A percentile compares a stretch with the other conserved stretches of the same genome.
Conservation (phyloP, 2,797 vertebrate genomes). For the Pteropus rufus region DNA sequence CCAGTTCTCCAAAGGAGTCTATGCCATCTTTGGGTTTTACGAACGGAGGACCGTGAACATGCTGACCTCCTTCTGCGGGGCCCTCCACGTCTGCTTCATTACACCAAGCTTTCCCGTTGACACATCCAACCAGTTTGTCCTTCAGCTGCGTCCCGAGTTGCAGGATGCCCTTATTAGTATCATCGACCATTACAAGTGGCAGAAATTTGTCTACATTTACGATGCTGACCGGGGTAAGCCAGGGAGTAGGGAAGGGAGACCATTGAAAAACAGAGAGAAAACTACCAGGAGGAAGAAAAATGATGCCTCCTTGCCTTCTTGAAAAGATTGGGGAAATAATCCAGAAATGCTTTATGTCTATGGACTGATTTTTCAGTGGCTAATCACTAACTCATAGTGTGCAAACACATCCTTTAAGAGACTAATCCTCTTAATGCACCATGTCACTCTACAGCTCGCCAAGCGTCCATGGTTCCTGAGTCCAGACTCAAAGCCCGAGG, state of each 20-base stretch:
- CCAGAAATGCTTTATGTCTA: background rate
- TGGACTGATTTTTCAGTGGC: background rate
- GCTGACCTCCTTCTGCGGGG: slow-evolving; percentile 98
- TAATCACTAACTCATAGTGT: background rate
- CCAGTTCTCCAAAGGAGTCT: slow-evolving; percentile 99
- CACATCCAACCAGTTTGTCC: slow-evolving; percentile 98
- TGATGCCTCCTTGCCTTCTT: background rate
- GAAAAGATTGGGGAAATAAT: background rate
- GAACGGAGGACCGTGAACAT: slow-evolving; percentile 99
- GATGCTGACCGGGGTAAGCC: slow-evolving; percentile 95
- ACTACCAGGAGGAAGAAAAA: background rate
- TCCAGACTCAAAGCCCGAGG: background rate
- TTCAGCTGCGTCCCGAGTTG: slow-evolving; percentile 96
- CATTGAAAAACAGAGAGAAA: background rate
- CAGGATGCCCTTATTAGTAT: slow-evolving; percentile 97
- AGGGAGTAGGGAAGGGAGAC: background rate
- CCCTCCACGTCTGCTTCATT: slow-evolving; percentile 98
- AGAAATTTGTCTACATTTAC: slow-evolving; percentile 99
- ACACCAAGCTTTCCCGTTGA: slow-evolving; percentile 98
- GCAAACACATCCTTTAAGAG: background rate
- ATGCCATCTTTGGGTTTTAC: slow-evolving; percentile 99
- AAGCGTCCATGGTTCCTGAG: background rate
- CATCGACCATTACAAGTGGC: slow-evolving; percentile 97
- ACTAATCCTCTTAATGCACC: background rate
- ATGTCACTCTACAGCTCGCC: background rate